Evolutionary conservation across 2,113 vertebrate species (phyloP).

Genomic region (Merops nubicus): DNA sequence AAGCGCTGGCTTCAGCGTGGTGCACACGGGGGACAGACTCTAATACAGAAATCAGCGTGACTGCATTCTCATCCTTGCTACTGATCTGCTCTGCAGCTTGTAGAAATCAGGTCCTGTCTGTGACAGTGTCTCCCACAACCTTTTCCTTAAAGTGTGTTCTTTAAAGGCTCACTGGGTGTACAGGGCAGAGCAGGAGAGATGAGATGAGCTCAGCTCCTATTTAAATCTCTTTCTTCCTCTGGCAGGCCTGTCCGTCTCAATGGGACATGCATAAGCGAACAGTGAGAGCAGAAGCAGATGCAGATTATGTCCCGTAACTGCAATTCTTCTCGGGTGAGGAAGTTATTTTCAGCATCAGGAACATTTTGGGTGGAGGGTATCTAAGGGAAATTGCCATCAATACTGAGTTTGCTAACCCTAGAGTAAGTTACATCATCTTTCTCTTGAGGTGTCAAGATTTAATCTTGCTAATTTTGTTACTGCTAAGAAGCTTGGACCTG

Average conservation of each 20-base stretch:
- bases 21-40: neutral
- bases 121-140: neutral
- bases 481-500: neutral
- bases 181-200: accelerated
- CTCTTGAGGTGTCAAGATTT: neutral
- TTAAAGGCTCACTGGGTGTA: neutral
- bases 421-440: neutral
- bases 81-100: neutral
- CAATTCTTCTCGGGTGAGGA: neutral
- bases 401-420: neutral
- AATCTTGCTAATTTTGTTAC: neutral
- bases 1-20: neutral
- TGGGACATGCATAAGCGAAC: neutral
- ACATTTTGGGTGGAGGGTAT: neutral
- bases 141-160: neutral
- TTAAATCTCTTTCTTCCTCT: neutral
- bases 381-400: neutral
- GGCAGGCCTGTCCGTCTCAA: neutral
- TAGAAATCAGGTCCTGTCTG: neutral
- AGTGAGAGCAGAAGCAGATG: accelerated
- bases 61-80: neutral
- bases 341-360: neutral
- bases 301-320: neutral
- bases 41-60: neutral
- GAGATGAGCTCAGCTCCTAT: neutral